Conservation (phyloP, 2,113 vertebrate species). For the Nothocercus julius region DNA sequence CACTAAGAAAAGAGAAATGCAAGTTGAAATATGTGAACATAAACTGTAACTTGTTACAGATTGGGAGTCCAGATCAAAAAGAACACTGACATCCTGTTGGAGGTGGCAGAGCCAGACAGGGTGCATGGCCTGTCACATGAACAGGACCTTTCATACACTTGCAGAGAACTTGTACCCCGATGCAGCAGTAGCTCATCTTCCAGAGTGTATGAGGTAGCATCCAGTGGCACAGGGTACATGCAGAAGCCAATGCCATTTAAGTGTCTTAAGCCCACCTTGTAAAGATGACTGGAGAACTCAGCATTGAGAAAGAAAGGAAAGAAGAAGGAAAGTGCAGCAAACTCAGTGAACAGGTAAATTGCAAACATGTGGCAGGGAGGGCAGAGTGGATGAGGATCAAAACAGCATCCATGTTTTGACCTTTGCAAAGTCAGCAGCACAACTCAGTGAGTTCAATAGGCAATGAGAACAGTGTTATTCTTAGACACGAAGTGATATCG, state of each 20-base stretch:
- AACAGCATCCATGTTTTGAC: not conserved
- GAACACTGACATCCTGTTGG: not conserved
- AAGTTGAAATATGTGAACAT: not conserved
- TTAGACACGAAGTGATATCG: not conserved
- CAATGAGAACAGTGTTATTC: not conserved
- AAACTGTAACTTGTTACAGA: not conserved
- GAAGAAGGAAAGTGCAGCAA: not conserved
- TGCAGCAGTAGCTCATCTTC: not conserved
- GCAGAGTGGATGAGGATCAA: not conserved
- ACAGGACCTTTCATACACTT: not conserved
- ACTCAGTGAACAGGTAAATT: not conserved
- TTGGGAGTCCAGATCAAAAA: not conserved
- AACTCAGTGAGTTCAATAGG: not conserved
- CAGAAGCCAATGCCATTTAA: not conserved
- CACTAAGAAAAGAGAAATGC: not conserved
- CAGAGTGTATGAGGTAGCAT: not conserved
- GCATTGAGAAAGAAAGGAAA: accelerated
- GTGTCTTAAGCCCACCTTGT: not conserved
- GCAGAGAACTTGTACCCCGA: not conserved
- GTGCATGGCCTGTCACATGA: not conserved
- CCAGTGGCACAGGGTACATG: not conserved
- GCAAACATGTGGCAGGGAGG: not conserved
- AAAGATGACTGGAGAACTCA: not conserved
- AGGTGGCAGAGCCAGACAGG: not conserved
- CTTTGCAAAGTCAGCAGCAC: not conserved